phyloP scores from a whole-genome alignment of 2,888 invertebrate species.

The Chloromyia formosa region DNA sequence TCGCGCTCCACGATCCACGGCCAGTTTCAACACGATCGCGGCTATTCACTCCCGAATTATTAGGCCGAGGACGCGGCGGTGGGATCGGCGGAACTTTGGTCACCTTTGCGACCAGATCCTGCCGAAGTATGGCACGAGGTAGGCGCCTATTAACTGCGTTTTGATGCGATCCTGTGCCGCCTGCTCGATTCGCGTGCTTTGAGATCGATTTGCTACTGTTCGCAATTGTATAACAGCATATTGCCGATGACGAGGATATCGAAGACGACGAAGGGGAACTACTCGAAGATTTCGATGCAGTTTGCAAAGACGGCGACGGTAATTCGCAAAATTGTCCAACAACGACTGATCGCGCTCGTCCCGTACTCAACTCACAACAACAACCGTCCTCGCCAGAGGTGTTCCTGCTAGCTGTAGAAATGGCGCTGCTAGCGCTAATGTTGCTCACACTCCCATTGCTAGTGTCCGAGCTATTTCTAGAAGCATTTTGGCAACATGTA shows the following conservation, averaged over 20 bases:
- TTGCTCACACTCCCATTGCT: conserved; percentile 29
- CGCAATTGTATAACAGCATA: conserved; percentile 61
- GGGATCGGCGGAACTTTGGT: conserved; percentile 24
- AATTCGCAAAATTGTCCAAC: conserved; percentile 48
- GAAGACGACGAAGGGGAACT: conserved; percentile 37
- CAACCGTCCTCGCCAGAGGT: conserved; percentile 32
- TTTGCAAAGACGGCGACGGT: conserved; percentile 45
- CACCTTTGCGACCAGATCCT: conserved; percentile 27
- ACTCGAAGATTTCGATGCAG: conserved; percentile 53
- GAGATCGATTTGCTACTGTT: conserved; percentile 49
- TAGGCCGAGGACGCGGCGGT: conserved; percentile 31
- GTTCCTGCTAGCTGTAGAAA: conserved; percentile 35
- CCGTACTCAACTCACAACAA: conserved; percentile 48
- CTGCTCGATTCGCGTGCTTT: conserved; percentile 34
- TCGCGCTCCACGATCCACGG: neutral
- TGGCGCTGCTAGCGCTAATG: conserved; percentile 40
- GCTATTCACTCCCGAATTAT: neutral
- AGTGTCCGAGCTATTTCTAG: conserved; percentile 38
- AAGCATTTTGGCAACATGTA: conserved; percentile 42
- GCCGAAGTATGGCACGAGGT: conserved; percentile 43
- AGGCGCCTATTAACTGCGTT: conserved; percentile 41
- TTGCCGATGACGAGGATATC: conserved; percentile 56
- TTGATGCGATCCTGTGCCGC: conserved; percentile 34
- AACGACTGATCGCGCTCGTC: conserved; percentile 47
- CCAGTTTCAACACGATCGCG: neutral